Evolutionary conservation across 2,797 vertebrate genomes (phyloP), one percentile per base, ranked within the genome.

Genomic region (Muraenolepis orangiensis): DNA sequence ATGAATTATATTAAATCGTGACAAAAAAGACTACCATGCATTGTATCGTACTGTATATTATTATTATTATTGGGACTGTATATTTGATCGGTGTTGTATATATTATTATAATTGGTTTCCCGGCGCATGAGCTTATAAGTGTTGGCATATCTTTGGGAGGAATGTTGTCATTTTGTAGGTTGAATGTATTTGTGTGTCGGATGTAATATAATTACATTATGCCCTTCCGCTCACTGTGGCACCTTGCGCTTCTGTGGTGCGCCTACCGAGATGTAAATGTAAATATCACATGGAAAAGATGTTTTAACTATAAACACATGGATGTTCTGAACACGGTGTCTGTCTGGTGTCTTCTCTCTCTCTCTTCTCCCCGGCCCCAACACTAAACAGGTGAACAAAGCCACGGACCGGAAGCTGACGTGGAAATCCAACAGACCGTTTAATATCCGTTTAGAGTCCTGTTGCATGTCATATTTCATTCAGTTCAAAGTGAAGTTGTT

Each of bases 181-280:
- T 64, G 8, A 64, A 64, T 64, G 57, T 64, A 64, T 64, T 64
- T 64, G 57, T 64, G 26, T 11, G 26, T 23, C 23, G 57, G 57
- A 64, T n/a, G 57, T 64, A 64, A 64, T 64, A 64, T 64, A n/a
- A n/a, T n/a, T n/a, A n/a, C n/a, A n/a, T n/a, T n/a, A 64, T 64
- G 57, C 26, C 6, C 23, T 26, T 10, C 23, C 26, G 57, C 26
- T 23, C n/a, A 26, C 57, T 64, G 23, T 64, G 57, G 23, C 23
- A 23, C 57, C 23, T n/a, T 64, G 3, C 2, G 57, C 57, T 26
- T 64, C 10, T 64, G 23, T 64, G 12, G 57, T 64, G 57, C 4
- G 13, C 23, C 23, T 64, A 64, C 57, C 7, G 57, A 64, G n/a
- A 64, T 26, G 23, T n/a, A n/a, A 64, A 61, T 61, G 57, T 64